Evolutionary conservation across 2,113 vertebrate genomes (phyloP), one percentile per base, ranked within the genome.

Genomic region (Anseranas semipalmata): DNA sequence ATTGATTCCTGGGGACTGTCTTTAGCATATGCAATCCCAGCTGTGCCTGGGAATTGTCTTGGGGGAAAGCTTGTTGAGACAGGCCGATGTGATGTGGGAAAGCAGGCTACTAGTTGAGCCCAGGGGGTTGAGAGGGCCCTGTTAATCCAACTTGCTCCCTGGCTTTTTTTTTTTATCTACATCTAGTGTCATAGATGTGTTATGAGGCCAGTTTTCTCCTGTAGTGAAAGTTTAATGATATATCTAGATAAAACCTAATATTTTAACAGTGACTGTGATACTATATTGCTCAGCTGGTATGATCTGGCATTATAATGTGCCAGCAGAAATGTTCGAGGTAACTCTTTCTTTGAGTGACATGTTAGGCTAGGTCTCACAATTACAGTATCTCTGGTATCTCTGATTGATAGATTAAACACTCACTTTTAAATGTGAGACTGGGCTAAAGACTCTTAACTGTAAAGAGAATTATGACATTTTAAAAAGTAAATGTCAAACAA

Each of bases 401-500:
- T 72, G 28, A 75, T 15, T 85, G 53, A 16, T 27, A 63, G 75
- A 63, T 77, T 94, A 85, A 94, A 87, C 33, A 25, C 5, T 86
- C 80, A 78, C 56, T 50, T 91, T 94, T 87, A 53, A 67, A 53
- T 48, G n/a, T 89, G 74, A 79, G 48, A 18, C 37, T 66, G 4
- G 65, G 22, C 55, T 76, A 84, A 81, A 83, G 65, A 74, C 19
- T 67, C 41, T 60, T 63, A 59, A 59, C n/a, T 84, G 37, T 12
- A 74, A 89, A 46, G 75, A 59, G 24, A 52, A 41, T 62, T 77
- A 45, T 90, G 87, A 63, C 55, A 82, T 88, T 95, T 91, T 33
- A 77, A 83, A 77, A 84, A 56, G 21, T 56, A 91, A 93, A 85
- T 82, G 70, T 92, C 70, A 94, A 85, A 85, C 27, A 56, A 8